Conservation (phyloP, 64 coral and sea anemone species). For the Stylophora pistillata region DNA sequence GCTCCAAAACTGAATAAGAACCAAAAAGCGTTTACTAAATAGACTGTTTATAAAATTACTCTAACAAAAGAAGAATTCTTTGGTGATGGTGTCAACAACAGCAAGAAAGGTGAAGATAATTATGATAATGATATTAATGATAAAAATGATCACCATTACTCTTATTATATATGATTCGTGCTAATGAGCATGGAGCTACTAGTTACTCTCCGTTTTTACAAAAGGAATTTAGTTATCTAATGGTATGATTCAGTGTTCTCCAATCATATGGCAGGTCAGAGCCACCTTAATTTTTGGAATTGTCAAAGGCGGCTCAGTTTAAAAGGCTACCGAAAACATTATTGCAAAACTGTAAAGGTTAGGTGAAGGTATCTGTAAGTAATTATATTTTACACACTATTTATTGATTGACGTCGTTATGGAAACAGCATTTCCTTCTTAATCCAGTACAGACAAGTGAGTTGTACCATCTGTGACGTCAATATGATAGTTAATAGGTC, state of each 20-base stretch:
- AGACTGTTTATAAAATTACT: background rate
- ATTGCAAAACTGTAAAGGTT: background rate
- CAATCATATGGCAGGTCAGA: too few relatives aligned
- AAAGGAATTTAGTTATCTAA: too few relatives aligned
- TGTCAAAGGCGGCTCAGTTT: background rate
- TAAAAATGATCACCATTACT: too few relatives aligned
- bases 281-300: too few relatives aligned
- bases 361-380: background rate
- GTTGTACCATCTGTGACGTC: constrained; percentile 75
- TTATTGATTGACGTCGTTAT: constrained; percentile 84
- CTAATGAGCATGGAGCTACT: too few relatives aligned
- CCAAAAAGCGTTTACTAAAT: background rate
- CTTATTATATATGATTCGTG: too few relatives aligned
- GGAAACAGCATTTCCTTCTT: constrained; percentile 76
- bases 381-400: constrained; percentile 57
- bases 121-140: too few relatives aligned
- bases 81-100: too few relatives aligned
- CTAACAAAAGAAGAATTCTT: too few relatives aligned
- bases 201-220: too few relatives aligned
- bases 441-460: constrained; percentile 71
- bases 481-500: constrained; percentile 67
- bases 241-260: too few relatives aligned
- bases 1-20: constrained; percentile 44
- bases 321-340: background rate
- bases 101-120: too few relatives aligned